Percentiles rank a stretch among this genome's conserved stretches.
Conservation (phyloP, 2,888 invertebrate species). For the Ochropleura plecta region DNA sequence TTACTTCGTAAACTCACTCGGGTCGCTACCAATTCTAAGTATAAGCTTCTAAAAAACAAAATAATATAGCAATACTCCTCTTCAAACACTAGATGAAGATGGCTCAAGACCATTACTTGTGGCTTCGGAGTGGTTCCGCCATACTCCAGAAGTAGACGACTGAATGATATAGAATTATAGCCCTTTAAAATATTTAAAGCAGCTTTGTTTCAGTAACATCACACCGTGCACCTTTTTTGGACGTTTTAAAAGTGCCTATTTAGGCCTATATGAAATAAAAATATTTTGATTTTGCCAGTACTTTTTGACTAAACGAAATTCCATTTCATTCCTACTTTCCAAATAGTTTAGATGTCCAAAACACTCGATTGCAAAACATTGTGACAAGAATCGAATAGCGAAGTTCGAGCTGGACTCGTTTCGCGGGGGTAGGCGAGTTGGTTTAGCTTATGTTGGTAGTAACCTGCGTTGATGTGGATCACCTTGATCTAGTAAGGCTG, state of each 20-base stretch:
- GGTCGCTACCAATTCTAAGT: not conserved
- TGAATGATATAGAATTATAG: not conserved
- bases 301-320: not conserved
- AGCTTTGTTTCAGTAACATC: not conserved
- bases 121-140: not conserved
- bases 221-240: not conserved
- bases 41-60: not conserved
- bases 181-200: not conserved
- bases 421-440: conserved; percentile 54
- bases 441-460: conserved; percentile 51
- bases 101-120: not conserved
- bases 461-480: conserved; percentile 63
- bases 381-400: conserved; percentile 64
- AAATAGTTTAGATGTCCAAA: conserved; percentile 8
- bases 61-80: not conserved
- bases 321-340: not conserved
- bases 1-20: not conserved
- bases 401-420: conserved; percentile 46
- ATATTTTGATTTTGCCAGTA: not conserved
- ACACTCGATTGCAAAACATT: conserved; percentile 48
- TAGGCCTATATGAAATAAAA: too few relatives aligned
- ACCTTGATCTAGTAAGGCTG: conserved; percentile 75
- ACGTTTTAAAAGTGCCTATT: too few relatives aligned
- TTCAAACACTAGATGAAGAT: not conserved
- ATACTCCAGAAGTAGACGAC: not conserved